Base-by-base conservation (phyloP, 1,140 invertebrate species). In the Drosophila novamexicana region DNA sequence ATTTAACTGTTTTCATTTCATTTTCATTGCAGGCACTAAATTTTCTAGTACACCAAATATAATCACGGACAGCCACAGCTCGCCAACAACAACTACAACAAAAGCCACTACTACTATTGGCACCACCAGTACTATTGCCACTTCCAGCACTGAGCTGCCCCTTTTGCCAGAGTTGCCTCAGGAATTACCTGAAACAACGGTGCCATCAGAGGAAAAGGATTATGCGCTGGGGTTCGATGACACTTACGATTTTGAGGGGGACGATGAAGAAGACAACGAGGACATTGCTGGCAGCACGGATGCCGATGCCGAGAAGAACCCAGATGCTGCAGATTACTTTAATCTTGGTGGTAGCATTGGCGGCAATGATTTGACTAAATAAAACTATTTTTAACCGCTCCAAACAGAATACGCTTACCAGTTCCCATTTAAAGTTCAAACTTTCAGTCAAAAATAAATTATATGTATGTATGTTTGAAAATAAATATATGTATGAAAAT, bases 91-190 rank as follows among this genome's bases (percentile, higher is more conserved):
- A 18, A 63, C 52, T 36, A 56, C 50, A 32, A 47, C 37, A 40
- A 18, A 36, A 29, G 34, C 44, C 16, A 49, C 57, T 49, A 29
- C 58, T n/a, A 69, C 54, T 6, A 52, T 14, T 1, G 22, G 40
- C 9, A 78, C 29, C 8, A 65, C 56, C 0, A 78, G 52, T 3
- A 72, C 45, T 0, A 62, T 57, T 12, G 53, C 54, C 0, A 66
- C 69, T n/a, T 64, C 61, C 7, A 83, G 49, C 0, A 77, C 52
- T 14, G 64, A 77, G 7, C 2, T 62, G 12, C 70, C 75, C 1
- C 2, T 39, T 0, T 10, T 75, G 10, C 57, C 78, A 2, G 49
- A 37, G 1, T 4, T 52, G 39, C 36, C 59, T 10, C 7, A 6
- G 29, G 42, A 57, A n/a, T 7, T 32, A 6, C 16, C 32, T 14